Conservation (phyloP, 2,888 invertebrate species). For the Unio delphinus region DNA sequence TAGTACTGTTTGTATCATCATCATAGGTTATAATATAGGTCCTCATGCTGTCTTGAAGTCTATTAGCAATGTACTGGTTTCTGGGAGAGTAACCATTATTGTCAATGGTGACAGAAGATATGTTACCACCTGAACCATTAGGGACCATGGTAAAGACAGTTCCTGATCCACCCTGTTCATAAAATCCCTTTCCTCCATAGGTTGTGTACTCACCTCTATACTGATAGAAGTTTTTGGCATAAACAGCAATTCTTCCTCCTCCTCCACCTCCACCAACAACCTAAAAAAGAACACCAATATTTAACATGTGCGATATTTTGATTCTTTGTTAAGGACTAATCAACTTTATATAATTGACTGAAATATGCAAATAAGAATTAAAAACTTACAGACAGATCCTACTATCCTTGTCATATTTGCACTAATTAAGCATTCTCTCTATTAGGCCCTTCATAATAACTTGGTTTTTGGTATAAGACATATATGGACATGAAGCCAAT, state of each 20-base stretch:
- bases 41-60: conserved; percentile 37
- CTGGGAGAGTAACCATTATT: conserved; percentile 43
- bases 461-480: too few species aligned
- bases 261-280: conserved; percentile 52
- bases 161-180: conserved; percentile 52
- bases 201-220: conserved; percentile 42
- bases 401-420: too few species aligned
- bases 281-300: conserved; percentile 11
- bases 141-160: conserved; percentile 43
- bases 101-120: conserved; percentile 44
- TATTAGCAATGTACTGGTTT: conserved; percentile 30
- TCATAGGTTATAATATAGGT: conserved; percentile 37
- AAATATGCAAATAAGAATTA: too few species aligned
- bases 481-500: too few species aligned
- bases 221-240: conserved; percentile 28
- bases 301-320: too few species aligned
- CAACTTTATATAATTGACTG: too few species aligned
- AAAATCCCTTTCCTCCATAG: conserved; percentile 45
- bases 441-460: too few species aligned
- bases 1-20: conserved; percentile 14
- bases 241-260: conserved; percentile 54
- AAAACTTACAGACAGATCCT: neutral
- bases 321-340: too few species aligned
- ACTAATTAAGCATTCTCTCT: too few species aligned
- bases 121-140: conserved; percentile 6